Base-by-base conservation (phyloP, 2,113 vertebrate species). In the Mus spicilegus region DNA sequence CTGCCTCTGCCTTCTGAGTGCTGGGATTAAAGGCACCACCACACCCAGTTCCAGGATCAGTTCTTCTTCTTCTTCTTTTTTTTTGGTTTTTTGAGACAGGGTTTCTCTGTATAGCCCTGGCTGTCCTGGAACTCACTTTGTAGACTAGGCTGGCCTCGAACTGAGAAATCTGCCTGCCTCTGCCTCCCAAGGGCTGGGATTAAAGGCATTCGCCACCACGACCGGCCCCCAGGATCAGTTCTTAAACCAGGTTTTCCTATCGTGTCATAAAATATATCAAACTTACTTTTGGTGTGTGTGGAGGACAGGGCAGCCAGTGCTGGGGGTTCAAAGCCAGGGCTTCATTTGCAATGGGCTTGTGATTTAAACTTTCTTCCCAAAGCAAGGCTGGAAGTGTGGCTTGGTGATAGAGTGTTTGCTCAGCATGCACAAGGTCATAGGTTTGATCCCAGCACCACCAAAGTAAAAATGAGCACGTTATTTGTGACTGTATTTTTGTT, bases 331-430 rank as follows among this genome's bases (percentile, higher is more conserved):
- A 63, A 89, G n/a, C 16, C 5, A 42, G 16, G n/a, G 10, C 4
- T 36, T 73, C 28, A 76, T 17, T 13, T 13, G 17, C 9, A 5
- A 42, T 16, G 5, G 26, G 11, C 56, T 33, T 63, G 39, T 63
- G 39, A 28, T 89, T 89, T 63, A 89, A 89, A 78, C 5, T 89
- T 89, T 54, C 49, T 88, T 97, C 49, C 19, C 46, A 87, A 95
- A 56, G 22, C 22, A 56, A 39, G 24, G 13, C 36, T 73, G 28
- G 84, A 49, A 49, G 51, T 39, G 22, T 28, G n/a, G 22, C 86
- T 88, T 51, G 39, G 30, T 51, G 65, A 20, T 49, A 49, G 58
- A 67, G 65, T 39, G 36, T 36, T 88, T 42, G 5, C 69, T 51
- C 56, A 56, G 13, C 3, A 56, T 30, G 24, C 13, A 87, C 33